Conservation (phyloP, 2,113 vertebrate species). For the Labeo catla region DNA sequence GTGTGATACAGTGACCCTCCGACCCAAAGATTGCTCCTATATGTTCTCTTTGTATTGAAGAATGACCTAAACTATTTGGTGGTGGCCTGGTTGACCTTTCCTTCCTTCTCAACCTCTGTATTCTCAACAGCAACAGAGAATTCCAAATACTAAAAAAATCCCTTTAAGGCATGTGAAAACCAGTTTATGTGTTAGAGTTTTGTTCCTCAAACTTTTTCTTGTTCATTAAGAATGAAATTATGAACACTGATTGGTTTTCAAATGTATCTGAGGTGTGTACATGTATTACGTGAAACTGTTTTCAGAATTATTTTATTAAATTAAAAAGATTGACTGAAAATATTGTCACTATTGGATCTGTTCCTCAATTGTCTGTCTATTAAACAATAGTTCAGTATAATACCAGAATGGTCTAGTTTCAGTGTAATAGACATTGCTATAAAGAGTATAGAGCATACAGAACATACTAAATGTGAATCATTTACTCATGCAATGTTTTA, state of each 20-base stretch:
- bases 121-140: slow-evolving; percentile 19
- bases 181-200: slow-evolving; percentile 1
- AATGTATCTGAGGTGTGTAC: neutral
- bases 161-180: slow-evolving; percentile 24
- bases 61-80: slow-evolving; percentile 19
- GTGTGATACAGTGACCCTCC: slow-evolving; percentile 24
- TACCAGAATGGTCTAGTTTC: neutral
- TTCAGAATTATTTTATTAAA: neutral
- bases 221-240: neutral
- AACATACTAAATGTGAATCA: neutral
- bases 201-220: neutral
- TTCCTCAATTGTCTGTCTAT: neutral
- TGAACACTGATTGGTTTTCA: neutral
- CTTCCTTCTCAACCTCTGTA: neutral
- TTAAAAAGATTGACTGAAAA: neutral
- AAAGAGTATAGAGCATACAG: neutral
- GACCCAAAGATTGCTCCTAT: slow-evolving; percentile 21
- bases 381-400: neutral
- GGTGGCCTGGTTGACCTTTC: slow-evolving; percentile 1
- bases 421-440: neutral
- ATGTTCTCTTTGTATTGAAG: neutral
- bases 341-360: neutral
- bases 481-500: slow-evolving; percentile 11
- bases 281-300: neutral
- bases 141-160: neutral